Evolutionary conservation across 2,888 invertebrate species (phyloP).

Genomic region (Apamea sordens): DNA sequence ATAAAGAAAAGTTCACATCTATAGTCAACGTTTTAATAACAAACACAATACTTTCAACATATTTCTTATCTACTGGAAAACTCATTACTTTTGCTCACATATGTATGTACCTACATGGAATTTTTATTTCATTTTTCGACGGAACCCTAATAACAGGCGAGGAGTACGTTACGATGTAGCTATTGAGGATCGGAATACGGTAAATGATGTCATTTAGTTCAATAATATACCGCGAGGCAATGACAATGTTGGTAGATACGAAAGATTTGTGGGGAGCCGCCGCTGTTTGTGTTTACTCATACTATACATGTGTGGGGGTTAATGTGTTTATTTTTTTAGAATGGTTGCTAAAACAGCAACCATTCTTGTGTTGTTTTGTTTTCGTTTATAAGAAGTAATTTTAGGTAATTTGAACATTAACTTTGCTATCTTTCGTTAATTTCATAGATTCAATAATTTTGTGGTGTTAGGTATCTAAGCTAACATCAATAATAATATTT

Average conservation of each 20-base stretch:
- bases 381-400: background rate
- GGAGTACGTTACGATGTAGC: conserved; percentile 73
- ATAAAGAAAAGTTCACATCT: background rate
- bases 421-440: background rate
- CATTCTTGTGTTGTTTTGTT: too few relatives aligned
- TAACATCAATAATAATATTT: background rate
- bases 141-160: conserved; percentile 74
- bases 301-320: conserved; percentile 25
- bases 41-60: conserved; percentile 12
- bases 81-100: conserved; percentile 24
- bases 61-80: conserved; percentile 39
- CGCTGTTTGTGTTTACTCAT: conserved; percentile 40
- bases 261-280: conserved; percentile 72
- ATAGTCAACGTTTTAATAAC: background rate
- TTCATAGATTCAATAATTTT: background rate
- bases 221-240: conserved; percentile 85
- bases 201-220: conserved; percentile 88
- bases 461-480: background rate
- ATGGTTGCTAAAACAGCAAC: too few relatives aligned
- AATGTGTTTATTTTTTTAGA: conserved; percentile 22
- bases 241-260: conserved; percentile 71
- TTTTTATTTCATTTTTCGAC: conserved; percentile 43
- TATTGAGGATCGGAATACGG: conserved; percentile 81
- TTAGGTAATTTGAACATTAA: background rate
- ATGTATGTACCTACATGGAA: background rate